phyloP scores from a whole-genome alignment of 2,113 vertebrate genomes.

The Mastomys coucha region DNA sequence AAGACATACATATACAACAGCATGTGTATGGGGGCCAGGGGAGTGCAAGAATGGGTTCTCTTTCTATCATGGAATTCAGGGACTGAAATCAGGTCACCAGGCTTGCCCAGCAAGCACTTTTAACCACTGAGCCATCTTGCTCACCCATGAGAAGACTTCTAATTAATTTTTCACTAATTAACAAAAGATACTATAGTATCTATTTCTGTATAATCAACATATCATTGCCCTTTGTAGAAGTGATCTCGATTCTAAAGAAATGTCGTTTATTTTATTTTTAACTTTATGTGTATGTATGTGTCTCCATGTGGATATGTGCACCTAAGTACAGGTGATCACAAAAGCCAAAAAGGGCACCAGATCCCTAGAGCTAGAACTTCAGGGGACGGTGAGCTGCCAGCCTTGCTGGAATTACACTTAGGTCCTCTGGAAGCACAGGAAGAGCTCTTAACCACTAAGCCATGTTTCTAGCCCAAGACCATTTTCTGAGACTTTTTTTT shows the following conservation, averaged over 20 bases:
- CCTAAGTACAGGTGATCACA: background rate
- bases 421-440: background rate
- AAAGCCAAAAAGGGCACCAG: background rate
- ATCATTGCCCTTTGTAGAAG: background rate
- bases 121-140: background rate
- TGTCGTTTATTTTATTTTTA: background rate
- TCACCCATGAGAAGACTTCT: background rate
- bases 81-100: background rate
- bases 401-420: background rate
- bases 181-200: background rate
- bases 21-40: background rate
- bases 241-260: background rate
- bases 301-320: background rate
- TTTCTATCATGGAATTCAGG: background rate
- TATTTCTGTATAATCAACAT: background rate
- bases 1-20: background rate
- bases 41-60: background rate
- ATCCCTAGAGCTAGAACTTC: background rate
- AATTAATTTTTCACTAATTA: background rate
- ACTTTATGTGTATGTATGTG: background rate
- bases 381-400: background rate
- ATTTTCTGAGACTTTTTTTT: conserved; percentile 10
- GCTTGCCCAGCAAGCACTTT: background rate
- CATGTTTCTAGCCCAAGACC: background rate
- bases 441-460: background rate